Evolutionary conservation across 1,140 invertebrate genomes (phyloP).

Genomic region (Rhagoletis pomonella): DNA sequence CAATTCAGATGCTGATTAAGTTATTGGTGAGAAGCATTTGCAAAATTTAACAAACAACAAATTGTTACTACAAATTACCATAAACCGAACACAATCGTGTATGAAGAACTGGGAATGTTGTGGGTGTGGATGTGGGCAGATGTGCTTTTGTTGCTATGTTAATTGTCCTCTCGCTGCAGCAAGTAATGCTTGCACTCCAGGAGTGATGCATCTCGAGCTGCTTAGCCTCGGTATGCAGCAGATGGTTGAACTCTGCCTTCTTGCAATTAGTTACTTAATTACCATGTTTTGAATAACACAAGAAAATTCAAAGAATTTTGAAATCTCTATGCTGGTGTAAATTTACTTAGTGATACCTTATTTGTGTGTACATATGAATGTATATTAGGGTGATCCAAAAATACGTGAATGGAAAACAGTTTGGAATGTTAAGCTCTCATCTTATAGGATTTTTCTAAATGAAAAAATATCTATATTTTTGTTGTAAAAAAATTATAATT

Average conservation of each 20-base stretch:
- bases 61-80: background rate
- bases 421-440: no score
- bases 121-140: no score
- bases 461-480: no score
- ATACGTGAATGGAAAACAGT: no score
- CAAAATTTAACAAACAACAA: background rate
- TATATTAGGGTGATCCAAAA: no score
- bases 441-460: no score
- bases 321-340: background rate
- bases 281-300: background rate
- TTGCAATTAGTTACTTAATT: background rate
- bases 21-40: background rate
- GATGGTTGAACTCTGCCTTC: background rate
- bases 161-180: background rate
- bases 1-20: background rate
- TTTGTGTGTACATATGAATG: no score
- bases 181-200: background rate
- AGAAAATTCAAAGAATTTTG: background rate
- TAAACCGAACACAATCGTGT: background rate
- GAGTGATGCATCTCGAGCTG: background rate
- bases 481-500: no score
- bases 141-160: no score
- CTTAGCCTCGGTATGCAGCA: no score
- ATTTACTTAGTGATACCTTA: background rate
- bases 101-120: background rate